These are phyloP conservation scores for Acanthornis magna DNA, from an alignment of 2,797 vertebrate genomes.

Conservation along the genomic window DNA sequence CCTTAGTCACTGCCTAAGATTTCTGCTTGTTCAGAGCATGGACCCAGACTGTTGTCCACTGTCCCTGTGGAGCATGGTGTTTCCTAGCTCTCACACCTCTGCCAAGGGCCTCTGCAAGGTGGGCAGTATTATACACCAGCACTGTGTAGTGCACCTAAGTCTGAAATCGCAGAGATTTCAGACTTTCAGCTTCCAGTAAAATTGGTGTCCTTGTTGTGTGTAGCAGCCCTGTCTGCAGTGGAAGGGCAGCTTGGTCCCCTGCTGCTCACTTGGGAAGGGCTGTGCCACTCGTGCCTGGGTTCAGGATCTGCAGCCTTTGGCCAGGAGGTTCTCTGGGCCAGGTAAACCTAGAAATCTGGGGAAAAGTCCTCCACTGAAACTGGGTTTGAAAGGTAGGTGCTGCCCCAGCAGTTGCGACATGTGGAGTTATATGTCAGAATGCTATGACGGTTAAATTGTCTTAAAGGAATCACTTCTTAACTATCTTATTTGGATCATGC, in stretches of 20 bases:
- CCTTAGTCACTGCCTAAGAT: not conserved
- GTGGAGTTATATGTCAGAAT: not conserved
- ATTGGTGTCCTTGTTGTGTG: not conserved
- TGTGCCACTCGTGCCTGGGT: not conserved
- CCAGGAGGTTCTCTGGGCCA: not conserved
- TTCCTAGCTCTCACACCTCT: not conserved
- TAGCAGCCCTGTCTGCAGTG: not conserved
- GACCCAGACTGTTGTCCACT: not conserved
- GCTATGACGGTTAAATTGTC: not conserved
- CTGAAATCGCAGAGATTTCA: not conserved
- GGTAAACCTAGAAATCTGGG: not conserved
- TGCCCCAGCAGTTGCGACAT: not conserved
- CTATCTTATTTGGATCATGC: not conserved
- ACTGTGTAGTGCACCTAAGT: not conserved
- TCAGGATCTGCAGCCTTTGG: not conserved
- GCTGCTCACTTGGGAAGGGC: not conserved
- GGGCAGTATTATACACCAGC: not conserved
- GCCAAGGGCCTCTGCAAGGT: fast-evolving
- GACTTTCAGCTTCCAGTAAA: not conserved
- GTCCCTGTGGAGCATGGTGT: not conserved
- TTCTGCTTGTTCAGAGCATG: not conserved
- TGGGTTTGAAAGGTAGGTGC: not conserved
- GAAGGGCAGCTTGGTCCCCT: not conserved
- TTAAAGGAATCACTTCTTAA: not conserved
- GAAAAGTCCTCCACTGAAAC: not conserved